phyloP scores from a whole-genome alignment of 2,888 invertebrate genomes.

The Trimorus sp. region DNA sequence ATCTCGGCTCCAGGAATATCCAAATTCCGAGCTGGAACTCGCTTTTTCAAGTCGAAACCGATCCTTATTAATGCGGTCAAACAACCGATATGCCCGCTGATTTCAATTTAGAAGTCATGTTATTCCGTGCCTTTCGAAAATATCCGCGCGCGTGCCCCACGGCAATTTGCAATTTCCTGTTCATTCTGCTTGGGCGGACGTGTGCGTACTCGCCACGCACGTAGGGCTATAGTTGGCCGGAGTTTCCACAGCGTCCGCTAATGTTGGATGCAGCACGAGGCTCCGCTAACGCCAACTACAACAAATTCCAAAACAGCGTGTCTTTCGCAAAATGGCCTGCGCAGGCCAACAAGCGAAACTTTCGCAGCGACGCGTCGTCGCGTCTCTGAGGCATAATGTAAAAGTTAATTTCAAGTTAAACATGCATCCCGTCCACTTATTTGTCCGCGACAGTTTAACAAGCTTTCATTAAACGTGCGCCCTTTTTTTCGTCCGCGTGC shows the following conservation, averaged over 20 bases:
- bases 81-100: slow-evolving; percentile 67
- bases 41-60: no score
- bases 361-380: slow-evolving; percentile 13
- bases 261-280: slow-evolving; percentile 51
- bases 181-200: slow-evolving; percentile 66
- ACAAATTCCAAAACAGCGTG: slow-evolving; percentile 47
- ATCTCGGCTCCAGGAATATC: no score
- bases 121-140: slow-evolving; percentile 73
- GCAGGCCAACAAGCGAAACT: slow-evolving; percentile 30
- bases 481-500: no score
- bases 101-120: slow-evolving; percentile 77
- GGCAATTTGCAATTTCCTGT: slow-evolving; percentile 80
- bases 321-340: slow-evolving; percentile 38
- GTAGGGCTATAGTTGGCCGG: slow-evolving; percentile 55
- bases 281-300: slow-evolving; percentile 39
- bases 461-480: background rate
- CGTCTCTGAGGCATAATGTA: slow-evolving; percentile 6
- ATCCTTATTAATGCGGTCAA: slow-evolving; percentile 32
- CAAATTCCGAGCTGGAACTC: no score
- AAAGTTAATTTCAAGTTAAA: slow-evolving; percentile 25
- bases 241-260: slow-evolving; percentile 55
- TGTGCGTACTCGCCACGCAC: slow-evolving; percentile 51
- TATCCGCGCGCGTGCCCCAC: slow-evolving; percentile 65
- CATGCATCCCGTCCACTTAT: slow-evolving; percentile 11
- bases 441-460: slow-evolving; percentile 24